Conservation (phyloP, 2,113 vertebrate genomes). For the Plotosus lineatus region DNA sequence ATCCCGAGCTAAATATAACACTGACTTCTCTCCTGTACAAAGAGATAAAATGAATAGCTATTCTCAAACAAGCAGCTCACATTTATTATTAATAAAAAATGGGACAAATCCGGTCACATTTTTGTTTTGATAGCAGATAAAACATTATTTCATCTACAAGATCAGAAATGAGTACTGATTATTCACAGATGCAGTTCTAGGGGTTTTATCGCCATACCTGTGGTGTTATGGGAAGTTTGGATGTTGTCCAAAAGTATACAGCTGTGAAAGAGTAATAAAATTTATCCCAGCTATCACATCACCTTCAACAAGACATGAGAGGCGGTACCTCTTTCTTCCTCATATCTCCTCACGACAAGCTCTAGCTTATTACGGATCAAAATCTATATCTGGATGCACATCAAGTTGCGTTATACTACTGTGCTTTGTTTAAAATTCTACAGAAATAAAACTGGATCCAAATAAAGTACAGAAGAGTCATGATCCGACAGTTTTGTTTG, state of each 20-base stretch:
- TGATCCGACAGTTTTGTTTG: not conserved
- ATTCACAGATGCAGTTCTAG: not conserved
- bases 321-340: not conserved
- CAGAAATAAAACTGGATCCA: not conserved
- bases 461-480: not conserved
- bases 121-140: slow-evolving; percentile 39
- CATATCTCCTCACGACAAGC: not conserved
- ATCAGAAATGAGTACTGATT: not conserved
- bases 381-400: not conserved
- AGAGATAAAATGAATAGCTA: slow-evolving; percentile 29
- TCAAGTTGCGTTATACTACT: not conserved
- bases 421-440: not conserved
- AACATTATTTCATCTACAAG: slow-evolving; percentile 28
- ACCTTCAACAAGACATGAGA: not conserved
- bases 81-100: slow-evolving; percentile 52
- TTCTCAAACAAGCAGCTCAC: slow-evolving; percentile 39
- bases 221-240: not conserved
- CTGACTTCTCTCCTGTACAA: slow-evolving; percentile 2
- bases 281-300: not conserved
- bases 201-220: not conserved
- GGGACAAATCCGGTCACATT: slow-evolving; percentile 25
- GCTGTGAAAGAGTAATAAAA: not conserved
- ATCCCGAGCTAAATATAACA: not conserved
- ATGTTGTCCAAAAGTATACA: not conserved
- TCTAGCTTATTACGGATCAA: not conserved